Percentiles rank a stretch among this genome's conserved stretches.
These are phyloP conservation scores for Drosophila fuyamai DNA, from an alignment of 1,140 invertebrate genomes.

Conservation along the genomic window DNA sequence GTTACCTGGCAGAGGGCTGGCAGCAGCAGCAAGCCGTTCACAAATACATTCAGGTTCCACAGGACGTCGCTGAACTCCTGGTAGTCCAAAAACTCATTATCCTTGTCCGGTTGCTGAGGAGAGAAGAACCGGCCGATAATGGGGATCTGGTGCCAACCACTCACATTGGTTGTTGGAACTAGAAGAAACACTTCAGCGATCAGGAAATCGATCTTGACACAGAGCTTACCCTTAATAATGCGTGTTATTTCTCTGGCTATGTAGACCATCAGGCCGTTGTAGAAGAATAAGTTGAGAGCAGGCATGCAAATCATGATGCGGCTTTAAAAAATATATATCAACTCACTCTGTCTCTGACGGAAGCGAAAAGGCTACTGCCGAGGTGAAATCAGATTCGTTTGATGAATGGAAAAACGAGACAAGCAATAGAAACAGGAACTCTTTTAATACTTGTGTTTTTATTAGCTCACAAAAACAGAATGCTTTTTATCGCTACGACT, in stretches of 20 bases:
- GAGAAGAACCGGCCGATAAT: not conserved
- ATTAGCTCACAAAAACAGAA: too few relatives aligned
- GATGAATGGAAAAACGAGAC: not conserved
- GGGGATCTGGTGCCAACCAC: not conserved
- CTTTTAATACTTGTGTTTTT: not conserved
- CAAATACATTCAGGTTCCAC: not conserved
- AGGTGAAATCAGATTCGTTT: not conserved
- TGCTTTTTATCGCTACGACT: not conserved
- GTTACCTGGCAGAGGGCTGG: constrained; percentile 11
- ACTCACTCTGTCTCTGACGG: not conserved
- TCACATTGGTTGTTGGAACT: not conserved
- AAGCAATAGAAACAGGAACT: not conserved
- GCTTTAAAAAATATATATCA: not conserved
- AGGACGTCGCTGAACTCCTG: not conserved
- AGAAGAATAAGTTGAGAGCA: constrained; percentile 10
- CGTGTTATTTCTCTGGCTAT: not conserved
- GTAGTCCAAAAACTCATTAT: not conserved
- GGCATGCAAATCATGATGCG: not conserved
- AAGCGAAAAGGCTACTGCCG: not conserved
- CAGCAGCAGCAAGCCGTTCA: constrained; percentile 13
- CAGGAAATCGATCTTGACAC: not conserved
- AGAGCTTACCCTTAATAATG: not conserved
- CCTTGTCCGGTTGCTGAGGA: not conserved
- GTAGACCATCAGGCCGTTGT: not conserved
- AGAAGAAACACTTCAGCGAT: not conserved